phyloP scores from a whole-genome alignment of 2,888 invertebrate species.

The Heteromurus nitidus region DNA sequence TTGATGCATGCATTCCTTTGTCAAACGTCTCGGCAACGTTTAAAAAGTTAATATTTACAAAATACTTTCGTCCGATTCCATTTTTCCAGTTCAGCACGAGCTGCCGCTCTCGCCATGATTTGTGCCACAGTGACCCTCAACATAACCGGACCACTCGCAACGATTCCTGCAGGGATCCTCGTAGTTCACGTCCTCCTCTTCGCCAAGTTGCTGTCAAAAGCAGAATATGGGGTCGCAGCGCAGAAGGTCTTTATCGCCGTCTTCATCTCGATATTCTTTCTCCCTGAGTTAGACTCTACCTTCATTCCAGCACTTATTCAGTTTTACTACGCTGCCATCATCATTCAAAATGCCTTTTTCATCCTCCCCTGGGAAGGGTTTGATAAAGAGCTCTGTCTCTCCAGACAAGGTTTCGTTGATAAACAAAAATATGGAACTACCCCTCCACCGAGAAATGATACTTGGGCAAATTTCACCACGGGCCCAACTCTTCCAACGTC shows the following conservation, averaged over 20 bases:
- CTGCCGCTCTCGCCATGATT: slow-evolving; percentile 64
- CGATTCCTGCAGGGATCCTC: slow-evolving; percentile 35
- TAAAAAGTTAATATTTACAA: slow-evolving; percentile 4
- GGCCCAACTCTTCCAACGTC: not conserved
- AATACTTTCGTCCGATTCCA: not conserved
- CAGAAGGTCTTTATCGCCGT: slow-evolving; percentile 69
- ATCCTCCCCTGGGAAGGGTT: slow-evolving; percentile 68
- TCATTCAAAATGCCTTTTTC: slow-evolving; percentile 69
- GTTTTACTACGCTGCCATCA: slow-evolving; percentile 68
- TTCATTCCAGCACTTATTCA: slow-evolving; percentile 64
- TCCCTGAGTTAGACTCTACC: slow-evolving; percentile 67
- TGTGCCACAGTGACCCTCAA: slow-evolving; percentile 48
- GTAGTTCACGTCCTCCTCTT: slow-evolving; percentile 63
- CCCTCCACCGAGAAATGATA: not conserved
- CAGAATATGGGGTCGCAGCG: slow-evolving; percentile 66
- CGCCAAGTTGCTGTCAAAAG: slow-evolving; percentile 59
- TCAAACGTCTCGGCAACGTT: not conserved
- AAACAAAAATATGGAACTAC: not conserved
- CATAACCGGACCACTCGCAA: not conserved
- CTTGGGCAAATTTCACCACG: not conserved
- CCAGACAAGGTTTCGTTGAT: not conserved
- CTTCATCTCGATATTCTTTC: slow-evolving; percentile 71
- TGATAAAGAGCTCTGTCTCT: slow-evolving; percentile 52
- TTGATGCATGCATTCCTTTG: not conserved
- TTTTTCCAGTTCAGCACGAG: slow-evolving; percentile 62